Conservation (phyloP, 2,113 vertebrate genomes). For the Notarius lentiginosus region DNA sequence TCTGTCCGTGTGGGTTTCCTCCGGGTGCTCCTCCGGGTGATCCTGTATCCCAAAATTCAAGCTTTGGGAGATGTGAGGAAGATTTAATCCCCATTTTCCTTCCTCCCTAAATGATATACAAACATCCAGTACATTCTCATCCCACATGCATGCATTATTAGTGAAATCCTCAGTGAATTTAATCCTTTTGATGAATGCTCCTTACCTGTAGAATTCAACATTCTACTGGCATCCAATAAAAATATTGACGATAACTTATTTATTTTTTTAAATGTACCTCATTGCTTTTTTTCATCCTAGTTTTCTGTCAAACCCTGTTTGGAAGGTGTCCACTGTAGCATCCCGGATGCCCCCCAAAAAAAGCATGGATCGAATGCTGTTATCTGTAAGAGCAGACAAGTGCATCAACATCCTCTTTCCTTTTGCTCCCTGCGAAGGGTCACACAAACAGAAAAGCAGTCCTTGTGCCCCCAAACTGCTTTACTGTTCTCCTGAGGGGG, state of each 20-base stretch:
- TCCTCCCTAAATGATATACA: conserved; percentile 26
- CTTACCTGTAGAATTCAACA: background rate
- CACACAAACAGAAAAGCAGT: conserved; percentile 69
- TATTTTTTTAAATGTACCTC: background rate
- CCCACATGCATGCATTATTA: background rate
- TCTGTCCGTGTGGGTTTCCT: too few species aligned
- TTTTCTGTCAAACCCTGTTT: conserved; percentile 1
- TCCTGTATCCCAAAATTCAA: conserved; percentile 34
- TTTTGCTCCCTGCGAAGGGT: conserved; percentile 69
- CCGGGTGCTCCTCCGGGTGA: too few species aligned
- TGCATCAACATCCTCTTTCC: conserved; percentile 73
- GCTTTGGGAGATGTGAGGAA: conserved; percentile 37
- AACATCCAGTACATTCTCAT: conserved; percentile 22
- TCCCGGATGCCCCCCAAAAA: conserved; percentile 50
- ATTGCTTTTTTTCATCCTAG: background rate
- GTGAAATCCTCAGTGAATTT: background rate
- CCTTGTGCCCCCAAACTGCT: conserved; percentile 56
- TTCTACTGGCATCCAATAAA: background rate
- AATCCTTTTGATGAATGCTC: background rate
- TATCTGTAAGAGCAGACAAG: conserved; percentile 72
- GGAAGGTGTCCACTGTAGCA: conserved; percentile 49
- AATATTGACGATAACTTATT: background rate
- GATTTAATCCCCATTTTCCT: conserved; percentile 31
- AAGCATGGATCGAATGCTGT: conserved; percentile 53
- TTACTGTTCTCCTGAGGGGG: conserved; percentile 55